Evolutionary conservation across 2,888 invertebrate species (phyloP).

Genomic region (Metalampra italica): DNA sequence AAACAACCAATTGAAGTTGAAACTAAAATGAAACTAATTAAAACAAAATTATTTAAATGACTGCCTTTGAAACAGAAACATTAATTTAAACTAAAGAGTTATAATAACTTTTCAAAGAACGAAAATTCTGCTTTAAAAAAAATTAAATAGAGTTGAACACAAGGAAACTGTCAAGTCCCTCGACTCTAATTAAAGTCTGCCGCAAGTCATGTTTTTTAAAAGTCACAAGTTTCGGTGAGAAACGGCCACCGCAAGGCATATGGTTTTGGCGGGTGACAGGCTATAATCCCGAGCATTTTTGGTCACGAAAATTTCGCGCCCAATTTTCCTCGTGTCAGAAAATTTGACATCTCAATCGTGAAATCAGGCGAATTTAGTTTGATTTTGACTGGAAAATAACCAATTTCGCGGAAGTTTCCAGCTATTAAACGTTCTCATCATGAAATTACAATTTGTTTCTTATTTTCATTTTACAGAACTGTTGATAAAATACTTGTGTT

Average conservation of each 20-base stretch:
- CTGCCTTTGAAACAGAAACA: too few relatives aligned
- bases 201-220: slow-evolving; percentile 36
- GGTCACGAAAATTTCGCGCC: slow-evolving; percentile 66
- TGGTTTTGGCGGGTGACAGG: slow-evolving; percentile 59
- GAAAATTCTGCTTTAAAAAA: too few relatives aligned
- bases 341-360: slow-evolving; percentile 66
- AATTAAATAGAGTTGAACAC: not conserved
- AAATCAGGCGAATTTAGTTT: slow-evolving; percentile 19
- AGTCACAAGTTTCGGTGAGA: slow-evolving; percentile 50
- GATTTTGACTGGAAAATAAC: slow-evolving; percentile 18
- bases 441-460: slow-evolving; percentile 1
- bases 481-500: too few relatives aligned
- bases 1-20: too few relatives aligned
- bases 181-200: slow-evolving; percentile 1
- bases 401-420: slow-evolving; percentile 6
- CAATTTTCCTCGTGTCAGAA: slow-evolving; percentile 65
- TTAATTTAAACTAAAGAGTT: too few relatives aligned
- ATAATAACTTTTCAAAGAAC: too few relatives aligned
- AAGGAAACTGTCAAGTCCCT: slow-evolving; percentile 20
- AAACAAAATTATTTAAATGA: too few relatives aligned
- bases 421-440: slow-evolving; percentile 9
- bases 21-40: too few relatives aligned
- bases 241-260: slow-evolving; percentile 48
- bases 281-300: slow-evolving; percentile 38
- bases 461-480: not conserved